Conservation (phyloP, 2,797 vertebrate species). For the Sphenodon punctatus region DNA sequence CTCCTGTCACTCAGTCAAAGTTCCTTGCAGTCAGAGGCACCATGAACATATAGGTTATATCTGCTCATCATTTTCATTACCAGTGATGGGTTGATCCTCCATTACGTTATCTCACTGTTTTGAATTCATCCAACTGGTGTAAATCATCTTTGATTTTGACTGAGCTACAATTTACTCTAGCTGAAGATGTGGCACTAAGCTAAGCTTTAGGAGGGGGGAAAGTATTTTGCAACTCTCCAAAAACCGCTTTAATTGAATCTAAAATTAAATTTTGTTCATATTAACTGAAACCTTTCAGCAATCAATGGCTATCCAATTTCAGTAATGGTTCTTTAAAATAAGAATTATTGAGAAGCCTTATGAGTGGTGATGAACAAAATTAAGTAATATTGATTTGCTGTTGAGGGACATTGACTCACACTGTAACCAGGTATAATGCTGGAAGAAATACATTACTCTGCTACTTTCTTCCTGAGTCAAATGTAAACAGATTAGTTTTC, state of each 20-base stretch:
- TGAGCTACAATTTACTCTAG: not conserved
- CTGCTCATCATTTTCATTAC: no score
- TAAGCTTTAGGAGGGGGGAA: slow-evolving; percentile 15
- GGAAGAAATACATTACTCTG: slow-evolving; percentile 41
- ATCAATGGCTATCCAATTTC: slow-evolving; percentile 67
- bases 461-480: not conserved
- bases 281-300: slow-evolving; percentile 60
- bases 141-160: not conserved
- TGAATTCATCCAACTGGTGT: no score
- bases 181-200: not conserved
- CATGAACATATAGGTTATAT: no score
- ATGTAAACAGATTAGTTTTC: slow-evolving; percentile 24
- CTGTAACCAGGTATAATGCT: slow-evolving; percentile 43
- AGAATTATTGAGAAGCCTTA: slow-evolving; percentile 72
- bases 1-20: no score
- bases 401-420: slow-evolving; percentile 52
- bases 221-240: slow-evolving; percentile 48
- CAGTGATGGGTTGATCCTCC: no score
- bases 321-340: slow-evolving; percentile 71
- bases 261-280: slow-evolving; percentile 64
- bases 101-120: no score
- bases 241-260: slow-evolving; percentile 54
- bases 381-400: slow-evolving; percentile 65
- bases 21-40: no score
- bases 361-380: slow-evolving; percentile 59